Conservation (phyloP, 2,797 vertebrate species). For the Pseudochirops cupreus region DNA sequence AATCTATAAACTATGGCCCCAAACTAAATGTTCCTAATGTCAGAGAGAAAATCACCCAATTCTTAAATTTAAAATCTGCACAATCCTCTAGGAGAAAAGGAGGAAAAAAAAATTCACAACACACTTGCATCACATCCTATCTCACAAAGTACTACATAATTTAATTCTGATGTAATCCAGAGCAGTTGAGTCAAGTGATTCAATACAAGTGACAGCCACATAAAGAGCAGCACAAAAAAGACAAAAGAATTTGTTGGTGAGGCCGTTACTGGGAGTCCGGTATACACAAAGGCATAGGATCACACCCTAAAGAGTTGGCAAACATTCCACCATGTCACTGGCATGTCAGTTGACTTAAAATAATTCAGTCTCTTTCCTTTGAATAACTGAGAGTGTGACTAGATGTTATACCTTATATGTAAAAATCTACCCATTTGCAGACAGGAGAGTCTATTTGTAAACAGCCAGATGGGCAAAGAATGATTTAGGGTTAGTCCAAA, state of each 20-base stretch:
- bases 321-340: neutral
- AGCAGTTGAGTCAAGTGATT: neutral
- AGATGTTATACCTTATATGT: neutral
- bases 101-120: neutral
- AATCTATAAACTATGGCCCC: neutral
- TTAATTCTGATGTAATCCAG: neutral
- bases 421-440: neutral
- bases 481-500: neutral
- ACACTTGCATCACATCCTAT: neutral
- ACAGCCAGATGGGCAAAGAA: neutral
- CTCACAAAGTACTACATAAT: neutral
- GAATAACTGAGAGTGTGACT: neutral
- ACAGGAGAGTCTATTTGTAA: neutral
- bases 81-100: neutral
- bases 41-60: neutral
- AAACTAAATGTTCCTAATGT: neutral
- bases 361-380: neutral
- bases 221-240: constrained; percentile 21
- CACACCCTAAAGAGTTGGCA: neutral
- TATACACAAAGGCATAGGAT: neutral
- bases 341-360: constrained; percentile 5
- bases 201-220: neutral
- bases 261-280: neutral
- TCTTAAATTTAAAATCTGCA: neutral
- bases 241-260: constrained; percentile 6